A percentile compares a stretch with the other conserved stretches of the same genome.
Evolutionary conservation across 2,113 vertebrate genomes (phyloP).

Genomic region (Oryzias celebensis): DNA sequence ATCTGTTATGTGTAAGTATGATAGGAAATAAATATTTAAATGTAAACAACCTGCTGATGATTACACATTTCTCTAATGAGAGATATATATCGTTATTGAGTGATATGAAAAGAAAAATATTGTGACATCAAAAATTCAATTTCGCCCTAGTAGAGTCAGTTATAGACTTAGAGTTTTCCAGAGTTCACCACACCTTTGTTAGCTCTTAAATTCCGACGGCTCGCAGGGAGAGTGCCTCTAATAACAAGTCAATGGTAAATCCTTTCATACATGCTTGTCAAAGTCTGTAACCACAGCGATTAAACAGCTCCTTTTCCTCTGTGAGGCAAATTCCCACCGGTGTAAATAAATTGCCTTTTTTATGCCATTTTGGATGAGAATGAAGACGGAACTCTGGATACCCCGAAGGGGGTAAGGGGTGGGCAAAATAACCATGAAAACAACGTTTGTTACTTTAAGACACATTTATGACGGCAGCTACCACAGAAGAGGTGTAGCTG

Average conservation of each 20-base stretch:
- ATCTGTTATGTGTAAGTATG: too few relatives aligned
- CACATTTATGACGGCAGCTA: slow-evolving; percentile 11
- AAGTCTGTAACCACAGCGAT: slow-evolving; percentile 81
- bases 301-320: slow-evolving; percentile 74
- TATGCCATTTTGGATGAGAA: slow-evolving; percentile 24
- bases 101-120: too few relatives aligned
- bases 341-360: slow-evolving; percentile 44
- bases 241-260: slow-evolving; percentile 80
- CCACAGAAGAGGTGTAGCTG: slow-evolving; percentile 28
- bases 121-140: too few relatives aligned
- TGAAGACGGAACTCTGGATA: slow-evolving; percentile 10
- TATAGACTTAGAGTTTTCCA: slow-evolving; percentile 3
- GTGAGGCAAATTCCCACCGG: slow-evolving; percentile 49
- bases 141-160: neutral
- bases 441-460: slow-evolving; percentile 31
- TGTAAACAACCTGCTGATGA: too few relatives aligned
- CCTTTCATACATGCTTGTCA: slow-evolving; percentile 77
- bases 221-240: slow-evolving; percentile 68
- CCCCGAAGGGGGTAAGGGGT: neutral
- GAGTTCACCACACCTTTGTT: slow-evolving; percentile 54
- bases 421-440: neutral
- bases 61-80: too few relatives aligned
- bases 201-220: slow-evolving; percentile 60
- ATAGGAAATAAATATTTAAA: too few relatives aligned
- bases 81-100: too few relatives aligned